Evolutionary conservation across 2,888 invertebrate species (phyloP).

Genomic region (Congeria kusceri): DNA sequence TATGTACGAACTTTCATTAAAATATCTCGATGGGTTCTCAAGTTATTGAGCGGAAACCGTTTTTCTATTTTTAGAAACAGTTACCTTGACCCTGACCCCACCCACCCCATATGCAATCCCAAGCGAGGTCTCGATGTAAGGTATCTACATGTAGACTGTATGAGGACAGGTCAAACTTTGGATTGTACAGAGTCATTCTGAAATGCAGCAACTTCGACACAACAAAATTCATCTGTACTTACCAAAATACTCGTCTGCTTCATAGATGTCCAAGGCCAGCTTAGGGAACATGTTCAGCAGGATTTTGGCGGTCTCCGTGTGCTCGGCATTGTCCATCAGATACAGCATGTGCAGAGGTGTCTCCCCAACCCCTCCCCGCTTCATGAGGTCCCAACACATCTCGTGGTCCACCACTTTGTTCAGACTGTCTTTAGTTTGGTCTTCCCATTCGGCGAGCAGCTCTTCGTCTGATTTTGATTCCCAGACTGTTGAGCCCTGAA

Average conservation of each 20-base stretch:
- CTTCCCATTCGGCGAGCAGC: conserved; percentile 68
- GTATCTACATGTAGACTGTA: too few relatives aligned
- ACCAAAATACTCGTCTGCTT: conserved; percentile 98
- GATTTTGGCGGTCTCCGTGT: conserved; percentile 94
- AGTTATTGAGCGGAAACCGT: too few relatives aligned
- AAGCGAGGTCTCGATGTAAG: too few relatives aligned
- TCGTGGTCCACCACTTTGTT: conserved; percentile 85
- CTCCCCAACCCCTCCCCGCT: conserved; percentile 97
- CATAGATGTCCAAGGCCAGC: conserved; percentile 96
- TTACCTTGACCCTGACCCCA: too few relatives aligned
- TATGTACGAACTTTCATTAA: too few relatives aligned
- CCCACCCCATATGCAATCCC: too few relatives aligned
- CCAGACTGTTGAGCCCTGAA: conserved; percentile 62
- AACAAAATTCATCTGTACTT: too few relatives aligned
- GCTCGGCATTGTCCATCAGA: conserved; percentile 95
- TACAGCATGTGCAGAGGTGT: conserved; percentile 97
- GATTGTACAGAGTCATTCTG: too few relatives aligned
- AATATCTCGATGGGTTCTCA: too few relatives aligned
- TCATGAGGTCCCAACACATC: conserved; percentile 99
- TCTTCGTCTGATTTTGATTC: conserved; percentile 71
- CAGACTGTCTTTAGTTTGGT: conserved; percentile 68
- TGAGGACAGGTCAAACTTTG: too few relatives aligned
- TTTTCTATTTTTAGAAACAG: too few relatives aligned
- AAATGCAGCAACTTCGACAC: too few relatives aligned
- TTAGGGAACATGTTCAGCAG: conserved; percentile 96